Evolutionary conservation across 2,113 vertebrate species (phyloP), one percentile per base, ranked within the genome.

Genomic region (Charina bottae): DNA sequence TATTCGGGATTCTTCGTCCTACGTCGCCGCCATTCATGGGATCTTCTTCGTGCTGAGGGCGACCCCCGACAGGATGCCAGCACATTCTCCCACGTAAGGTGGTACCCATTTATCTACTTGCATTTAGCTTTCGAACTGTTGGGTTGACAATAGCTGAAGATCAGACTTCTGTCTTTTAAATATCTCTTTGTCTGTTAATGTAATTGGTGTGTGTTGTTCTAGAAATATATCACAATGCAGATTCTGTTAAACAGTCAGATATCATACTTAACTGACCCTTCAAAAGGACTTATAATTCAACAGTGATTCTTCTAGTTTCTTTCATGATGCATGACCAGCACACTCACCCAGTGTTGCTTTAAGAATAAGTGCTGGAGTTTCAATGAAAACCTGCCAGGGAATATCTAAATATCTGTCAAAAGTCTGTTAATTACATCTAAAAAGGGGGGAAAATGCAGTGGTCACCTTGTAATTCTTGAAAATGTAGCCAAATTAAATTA

Each of bases 251-350:
- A 8, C 19, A 72, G 46, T 85, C 33, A 21, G 33, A 85, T 46
- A 60, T 11, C 24, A 55, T 49, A 55, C 23, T 89, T 89, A 28
- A 68, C 13, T 89, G 62, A 89, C 10, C 58, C 23, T 62, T 89
- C 19, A 42, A 62, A 60, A 90, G 3, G 53, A 88, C 21, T 85
- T 90, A 49, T 21, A 90, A 62, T 90, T 92, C 89, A 90, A 56
- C 33, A 93, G 49, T 83, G 93, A 96, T 95, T 96, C 93, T 12
- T 26, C 49, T 90, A 64, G 91, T 94, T 93, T 92, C 92, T 94
- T 92, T 95, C 96, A 89, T 92, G 26, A 60, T 93, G 93, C 85
- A 85, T 93, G 90, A 83, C 33, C 84, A 96, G 78, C 86, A 42
- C 89, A 55, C 90, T 88, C 64, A 15, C 90, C 91, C 60, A 87